Evolutionary conservation across 2,797 vertebrate genomes (phyloP), one percentile per base, ranked within the genome.

Genomic region (Botia kubotai): DNA sequence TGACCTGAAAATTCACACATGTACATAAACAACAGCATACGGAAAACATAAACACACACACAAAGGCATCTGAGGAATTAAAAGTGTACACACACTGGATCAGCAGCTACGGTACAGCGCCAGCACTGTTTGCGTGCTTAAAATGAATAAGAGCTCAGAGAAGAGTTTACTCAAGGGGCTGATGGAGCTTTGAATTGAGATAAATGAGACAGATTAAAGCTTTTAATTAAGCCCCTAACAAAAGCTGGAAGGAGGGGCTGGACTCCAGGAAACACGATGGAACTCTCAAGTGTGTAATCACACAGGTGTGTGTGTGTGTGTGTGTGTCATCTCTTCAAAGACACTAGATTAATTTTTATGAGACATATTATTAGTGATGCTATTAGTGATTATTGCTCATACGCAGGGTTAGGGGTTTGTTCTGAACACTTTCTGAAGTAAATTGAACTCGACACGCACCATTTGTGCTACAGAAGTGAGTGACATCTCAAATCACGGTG

Each of bases 1-100:
- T 89, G 93, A 88, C 95, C 95, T 96, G 79, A 19, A 60, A 80
- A 53, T 63, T 43, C 8, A 69, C 53, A 67, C 33, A 78, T 2
- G 33, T n/a, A 33, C 4, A 5, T 33, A 33, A 33, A 33, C 33
- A 33, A 33, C 33, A 33, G 33, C 33, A 33, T 5, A 33, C 4
- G 4, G 3, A 33, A 33, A 33, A 33, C 33, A 33, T 33, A n/a
- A 19, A 60, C 6, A 62, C 5, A 58, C 6, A 70, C 36, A 74
- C 29, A 57, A n/a, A 23, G 55, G 55, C 55, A 58, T 58, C 21
- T 26, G 69, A 19, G 70, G 33, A 26, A 55, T 29, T 33, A 46
- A 43, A 62, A 39, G 13, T 50, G 53, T 50, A 21, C 67, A 55
- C 29, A 14, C 57, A 16, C 21, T 8, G 50, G 23, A 72, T 23